These are phyloP conservation scores for Cassiopea xamachana DNA, from an alignment of 30 jellyfish, hydroid and myxozoan genomes.

Conservation along the genomic window DNA sequence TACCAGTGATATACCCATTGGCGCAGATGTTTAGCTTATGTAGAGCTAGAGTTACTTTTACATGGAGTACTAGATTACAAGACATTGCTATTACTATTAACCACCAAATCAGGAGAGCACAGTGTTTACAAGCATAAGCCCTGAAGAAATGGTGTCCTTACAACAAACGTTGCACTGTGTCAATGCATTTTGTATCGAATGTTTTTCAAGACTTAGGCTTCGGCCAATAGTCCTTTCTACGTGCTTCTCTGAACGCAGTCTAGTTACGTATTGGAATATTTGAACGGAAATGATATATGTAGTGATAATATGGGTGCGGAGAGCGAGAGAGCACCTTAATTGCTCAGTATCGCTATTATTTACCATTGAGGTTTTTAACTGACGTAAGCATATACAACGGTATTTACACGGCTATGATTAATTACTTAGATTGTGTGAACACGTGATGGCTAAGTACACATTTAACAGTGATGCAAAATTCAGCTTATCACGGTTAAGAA, in stretches of 20 bases:
- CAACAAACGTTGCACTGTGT: too few species aligned
- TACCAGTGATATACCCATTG: too few species aligned
- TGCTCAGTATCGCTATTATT: background rate
- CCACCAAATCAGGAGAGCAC: too few species aligned
- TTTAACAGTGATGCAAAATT: too few species aligned
- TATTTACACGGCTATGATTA: background rate
- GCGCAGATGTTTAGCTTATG: too few species aligned
- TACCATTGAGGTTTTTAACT: background rate
- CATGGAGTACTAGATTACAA: background rate
- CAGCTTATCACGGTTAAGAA: too few species aligned
- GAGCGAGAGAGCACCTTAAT: background rate
- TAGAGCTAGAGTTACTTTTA: background rate
- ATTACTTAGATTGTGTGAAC: background rate
- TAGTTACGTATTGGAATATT: background rate
- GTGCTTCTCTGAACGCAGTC: background rate
- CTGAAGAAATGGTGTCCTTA: too few species aligned
- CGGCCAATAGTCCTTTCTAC: background rate
- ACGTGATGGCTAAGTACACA: too few species aligned
- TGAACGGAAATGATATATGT: background rate
- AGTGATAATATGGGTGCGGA: background rate
- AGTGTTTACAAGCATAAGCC: too few species aligned
- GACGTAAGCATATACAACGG: background rate
- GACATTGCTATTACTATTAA: background rate
- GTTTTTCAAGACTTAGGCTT: background rate
- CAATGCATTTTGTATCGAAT: background rate